Evolutionary conservation across 1,140 invertebrate species (phyloP), one percentile per base, ranked within the genome.

Genomic region (Aplysia californica): DNA sequence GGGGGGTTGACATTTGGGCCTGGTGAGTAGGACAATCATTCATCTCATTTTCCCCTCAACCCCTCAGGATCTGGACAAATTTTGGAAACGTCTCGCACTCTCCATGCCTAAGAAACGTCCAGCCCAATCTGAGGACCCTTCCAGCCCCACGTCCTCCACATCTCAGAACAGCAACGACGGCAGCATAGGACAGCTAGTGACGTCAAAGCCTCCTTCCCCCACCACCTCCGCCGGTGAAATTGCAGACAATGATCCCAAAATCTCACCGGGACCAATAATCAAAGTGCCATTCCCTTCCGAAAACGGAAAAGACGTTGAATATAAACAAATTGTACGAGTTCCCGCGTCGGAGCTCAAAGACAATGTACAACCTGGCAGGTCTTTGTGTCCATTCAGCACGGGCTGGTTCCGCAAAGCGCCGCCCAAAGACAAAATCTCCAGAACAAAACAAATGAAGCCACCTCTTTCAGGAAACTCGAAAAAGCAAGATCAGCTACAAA

Each of bases 21-120:
- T 15, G n/a, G n/a, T 50, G 10, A 15, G n/a, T 50, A 15, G 10
- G 44, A 50, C 10, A n/a, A 50, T 50, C 44, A 50, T 38, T 33
- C 41, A 6, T 67, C 18, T 67, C 33, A 21, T 72, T 59, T 5
- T 35, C 1, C 36, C 39, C 39, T 59, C 3, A 33, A 33, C 36
- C 56, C 10, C 2, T 18, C 78, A 80, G 65, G 81, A 83, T 64
- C 18, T 72, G 0, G 79, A 83, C 0, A 73, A 59, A 38, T 85
- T 85, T 55, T 85, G 85, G 83, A 80, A 85, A 56, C 76, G 82
- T 35, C 58, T 85, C 20, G 66, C 74, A 67, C 68, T 86, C 4
- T 82, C 83, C 3, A 72, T 86, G 74, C 85, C 85, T 33, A 86
- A 86, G 75, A 85, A 82, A 38, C 38, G 58, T 26, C 21, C 38